These are phyloP conservation scores for Pachyuromys duprasi DNA, from an alignment of 2,797 vertebrate species.

Conservation along the genomic window DNA sequence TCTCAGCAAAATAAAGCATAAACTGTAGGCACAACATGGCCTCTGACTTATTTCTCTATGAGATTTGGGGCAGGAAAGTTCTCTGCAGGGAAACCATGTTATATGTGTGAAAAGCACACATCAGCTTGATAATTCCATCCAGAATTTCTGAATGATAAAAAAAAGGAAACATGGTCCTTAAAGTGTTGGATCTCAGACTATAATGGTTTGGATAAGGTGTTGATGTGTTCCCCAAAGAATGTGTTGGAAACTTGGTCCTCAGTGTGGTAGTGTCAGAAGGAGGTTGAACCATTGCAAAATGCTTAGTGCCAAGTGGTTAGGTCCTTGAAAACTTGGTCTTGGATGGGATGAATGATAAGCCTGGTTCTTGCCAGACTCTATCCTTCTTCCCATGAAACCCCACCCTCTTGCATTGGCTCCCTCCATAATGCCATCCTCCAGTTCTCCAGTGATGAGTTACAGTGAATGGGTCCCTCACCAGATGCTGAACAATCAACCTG, in stretches of 20 bases:
- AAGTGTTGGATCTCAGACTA: not conserved
- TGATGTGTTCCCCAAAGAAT: not conserved
- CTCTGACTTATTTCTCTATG: not conserved
- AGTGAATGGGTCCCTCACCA: not conserved
- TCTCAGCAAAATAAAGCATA: slow-evolving; percentile 35
- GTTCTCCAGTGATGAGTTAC: not conserved
- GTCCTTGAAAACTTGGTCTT: not conserved
- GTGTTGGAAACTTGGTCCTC: not conserved
- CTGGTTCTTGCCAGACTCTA: not conserved
- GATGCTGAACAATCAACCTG: not conserved
- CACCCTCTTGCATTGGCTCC: not conserved
- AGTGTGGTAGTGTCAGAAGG: not conserved
- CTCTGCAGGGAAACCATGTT: slow-evolving; percentile 4
- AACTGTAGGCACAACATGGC: not conserved
- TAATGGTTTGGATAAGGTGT: not conserved
- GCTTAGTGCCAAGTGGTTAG: not conserved
- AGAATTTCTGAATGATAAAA: not conserved
- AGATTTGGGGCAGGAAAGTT: slow-evolving; percentile 46
- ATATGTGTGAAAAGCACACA: not conserved
- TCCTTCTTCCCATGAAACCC: not conserved
- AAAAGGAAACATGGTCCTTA: not conserved
- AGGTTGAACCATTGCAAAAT: not conserved
- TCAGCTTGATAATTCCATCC: not conserved
- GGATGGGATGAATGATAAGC: not conserved
- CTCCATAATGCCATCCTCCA: too few species aligned